Evolutionary conservation across 2,113 vertebrate species (phyloP).

Genomic region (Amia ocellicauda): DNA sequence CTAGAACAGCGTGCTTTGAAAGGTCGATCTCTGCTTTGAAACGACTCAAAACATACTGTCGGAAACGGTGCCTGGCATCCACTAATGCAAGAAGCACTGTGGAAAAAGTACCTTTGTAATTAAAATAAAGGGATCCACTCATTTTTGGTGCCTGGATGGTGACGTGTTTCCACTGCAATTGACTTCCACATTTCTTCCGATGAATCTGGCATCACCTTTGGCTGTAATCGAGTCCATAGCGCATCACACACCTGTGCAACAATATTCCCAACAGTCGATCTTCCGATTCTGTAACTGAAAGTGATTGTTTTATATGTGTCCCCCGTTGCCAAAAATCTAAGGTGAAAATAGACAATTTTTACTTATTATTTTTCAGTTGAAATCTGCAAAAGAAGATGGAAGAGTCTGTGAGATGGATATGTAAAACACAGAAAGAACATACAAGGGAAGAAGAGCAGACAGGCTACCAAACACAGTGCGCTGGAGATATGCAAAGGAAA

Average conservation of each 20-base stretch:
- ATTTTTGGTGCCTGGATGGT: no score
- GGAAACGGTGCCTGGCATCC: no score
- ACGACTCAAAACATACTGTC: no score
- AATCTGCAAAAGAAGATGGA: no score
- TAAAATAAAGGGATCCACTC: no score
- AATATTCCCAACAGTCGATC: neutral
- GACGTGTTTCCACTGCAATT: no score
- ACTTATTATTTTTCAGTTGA: no score
- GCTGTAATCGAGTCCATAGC: neutral
- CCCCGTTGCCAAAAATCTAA: neutral
- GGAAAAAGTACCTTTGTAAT: no score
- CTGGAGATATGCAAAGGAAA: neutral
- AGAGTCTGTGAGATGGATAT: neutral
- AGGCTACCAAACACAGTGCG: neutral
- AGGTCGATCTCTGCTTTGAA: no score
- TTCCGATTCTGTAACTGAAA: neutral
- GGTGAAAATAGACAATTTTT: neutral
- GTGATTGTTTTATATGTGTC: neutral
- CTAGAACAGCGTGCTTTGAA: no score
- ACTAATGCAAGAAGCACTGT: no score
- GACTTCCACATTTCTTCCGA: neutral
- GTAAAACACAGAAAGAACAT: neutral
- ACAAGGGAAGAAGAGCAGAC: neutral
- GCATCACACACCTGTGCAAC: neutral
- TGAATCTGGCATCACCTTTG: neutral